These are phyloP conservation scores for Bos indicus DNA, from an alignment of 2,113 vertebrate species.

Conservation along the genomic window DNA sequence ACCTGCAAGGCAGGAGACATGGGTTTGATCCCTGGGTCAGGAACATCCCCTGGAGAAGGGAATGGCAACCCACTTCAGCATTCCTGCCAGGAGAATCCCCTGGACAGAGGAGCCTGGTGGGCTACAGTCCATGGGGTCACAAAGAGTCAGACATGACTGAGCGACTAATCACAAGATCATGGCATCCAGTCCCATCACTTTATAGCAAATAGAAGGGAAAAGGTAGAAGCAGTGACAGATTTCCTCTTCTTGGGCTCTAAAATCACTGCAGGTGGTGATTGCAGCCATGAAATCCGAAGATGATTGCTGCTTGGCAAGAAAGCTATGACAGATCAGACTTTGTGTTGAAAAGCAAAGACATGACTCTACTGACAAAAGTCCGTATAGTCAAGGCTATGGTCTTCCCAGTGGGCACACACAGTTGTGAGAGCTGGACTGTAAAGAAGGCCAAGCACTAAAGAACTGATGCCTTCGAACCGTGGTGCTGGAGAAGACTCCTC, in stretches of 20 bases:
- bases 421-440: not conserved
- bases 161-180: not conserved
- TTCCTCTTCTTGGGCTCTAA: not conserved
- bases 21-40: not conserved
- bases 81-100: not conserved
- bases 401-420: not conserved
- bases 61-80: not conserved
- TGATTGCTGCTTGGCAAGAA: not conserved
- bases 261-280: not conserved
- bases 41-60: not conserved
- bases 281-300: not conserved
- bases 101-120: not conserved
- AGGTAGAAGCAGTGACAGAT: not conserved
- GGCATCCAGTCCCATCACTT: not conserved
- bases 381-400: not conserved
- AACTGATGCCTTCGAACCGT: not conserved
- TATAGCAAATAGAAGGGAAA: not conserved
- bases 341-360: not conserved
- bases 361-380: not conserved
- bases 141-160: not conserved
- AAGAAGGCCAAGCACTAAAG: fast-evolving
- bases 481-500: not conserved
- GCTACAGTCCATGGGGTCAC: not conserved
- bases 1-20: not conserved
- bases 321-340: not conserved